Conservation (phyloP, 1,140 invertebrate species). For the Helicorthomorpha holstii region DNA sequence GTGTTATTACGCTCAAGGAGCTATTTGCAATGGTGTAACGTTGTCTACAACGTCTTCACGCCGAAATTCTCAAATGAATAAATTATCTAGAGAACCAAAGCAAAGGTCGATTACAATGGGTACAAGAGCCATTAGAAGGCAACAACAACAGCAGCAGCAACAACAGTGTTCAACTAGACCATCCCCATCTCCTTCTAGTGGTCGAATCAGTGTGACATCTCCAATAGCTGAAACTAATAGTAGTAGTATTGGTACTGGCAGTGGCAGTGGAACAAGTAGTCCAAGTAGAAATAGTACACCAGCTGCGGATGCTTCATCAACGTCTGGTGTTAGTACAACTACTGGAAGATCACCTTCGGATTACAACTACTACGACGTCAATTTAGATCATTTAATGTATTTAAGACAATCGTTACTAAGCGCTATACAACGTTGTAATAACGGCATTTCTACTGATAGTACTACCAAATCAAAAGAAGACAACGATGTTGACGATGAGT, state of each 20-base stretch:
- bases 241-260: no score
- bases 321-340: no score
- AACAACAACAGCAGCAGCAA: constrained; percentile 11
- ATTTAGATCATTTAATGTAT: constrained; percentile 22
- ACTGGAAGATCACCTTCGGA: constrained; percentile 7
- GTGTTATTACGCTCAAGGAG: constrained; percentile 13
- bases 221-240: background rate
- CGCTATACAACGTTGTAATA: no score
- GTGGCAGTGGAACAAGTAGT: no score
- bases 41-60: constrained; percentile 11
- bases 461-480: no score
- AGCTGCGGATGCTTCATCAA: no score
- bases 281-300: no score
- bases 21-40: constrained; percentile 11
- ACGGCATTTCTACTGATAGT: no score
- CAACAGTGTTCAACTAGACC: no score
- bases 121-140: constrained; percentile 20
- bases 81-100: constrained; percentile 16
- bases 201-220: no score
- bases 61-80: constrained; percentile 11
- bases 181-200: no score
- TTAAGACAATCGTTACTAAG: constrained; percentile 20
- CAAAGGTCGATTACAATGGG: constrained; percentile 27
- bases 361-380: constrained; percentile 13
- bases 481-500: no score